Evolutionary conservation across 2,113 vertebrate species (phyloP).

Genomic region (Anguilla japonica): DNA sequence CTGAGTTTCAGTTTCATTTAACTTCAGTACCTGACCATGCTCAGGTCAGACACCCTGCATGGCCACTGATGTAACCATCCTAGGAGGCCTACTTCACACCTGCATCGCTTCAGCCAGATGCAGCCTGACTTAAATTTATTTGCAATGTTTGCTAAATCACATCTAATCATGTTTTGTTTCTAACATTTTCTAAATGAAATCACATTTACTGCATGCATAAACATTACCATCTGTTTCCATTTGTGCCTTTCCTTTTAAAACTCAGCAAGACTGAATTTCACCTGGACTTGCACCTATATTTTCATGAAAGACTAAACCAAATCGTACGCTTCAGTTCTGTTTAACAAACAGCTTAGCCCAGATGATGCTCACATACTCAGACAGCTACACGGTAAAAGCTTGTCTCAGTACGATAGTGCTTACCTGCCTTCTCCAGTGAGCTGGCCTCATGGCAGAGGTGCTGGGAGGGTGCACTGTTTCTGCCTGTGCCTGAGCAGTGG

Average conservation of each 20-base stretch:
- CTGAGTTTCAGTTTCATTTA: slow-evolving; percentile 42
- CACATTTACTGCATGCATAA: not conserved
- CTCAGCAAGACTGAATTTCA: not conserved
- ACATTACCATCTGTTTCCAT: not conserved
- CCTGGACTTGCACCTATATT: not conserved
- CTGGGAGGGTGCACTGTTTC: slow-evolving; percentile 40
- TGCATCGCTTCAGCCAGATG: not conserved
- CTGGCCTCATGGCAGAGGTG: slow-evolving; percentile 52
- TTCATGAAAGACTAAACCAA: not conserved
- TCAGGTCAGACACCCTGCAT: slow-evolving; percentile 20
- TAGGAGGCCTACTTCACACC: not conserved
- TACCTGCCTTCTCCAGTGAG: slow-evolving; percentile 66
- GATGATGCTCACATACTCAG: not conserved
- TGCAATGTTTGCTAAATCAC: not conserved
- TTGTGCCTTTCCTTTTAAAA: not conserved
- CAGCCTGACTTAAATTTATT: not conserved
- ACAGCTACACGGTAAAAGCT: slow-evolving; percentile 34
- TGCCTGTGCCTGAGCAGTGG: slow-evolving; percentile 44
- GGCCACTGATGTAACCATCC: not conserved
- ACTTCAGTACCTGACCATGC: slow-evolving; percentile 20
- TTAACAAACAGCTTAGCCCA: not conserved
- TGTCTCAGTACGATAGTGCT: slow-evolving; percentile 52
- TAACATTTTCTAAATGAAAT: not conserved
- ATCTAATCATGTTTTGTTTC: not conserved
- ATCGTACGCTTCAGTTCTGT: not conserved